Base-by-base conservation (phyloP, 2,797 vertebrate species). In the Pagetopsis macropterus region DNA sequence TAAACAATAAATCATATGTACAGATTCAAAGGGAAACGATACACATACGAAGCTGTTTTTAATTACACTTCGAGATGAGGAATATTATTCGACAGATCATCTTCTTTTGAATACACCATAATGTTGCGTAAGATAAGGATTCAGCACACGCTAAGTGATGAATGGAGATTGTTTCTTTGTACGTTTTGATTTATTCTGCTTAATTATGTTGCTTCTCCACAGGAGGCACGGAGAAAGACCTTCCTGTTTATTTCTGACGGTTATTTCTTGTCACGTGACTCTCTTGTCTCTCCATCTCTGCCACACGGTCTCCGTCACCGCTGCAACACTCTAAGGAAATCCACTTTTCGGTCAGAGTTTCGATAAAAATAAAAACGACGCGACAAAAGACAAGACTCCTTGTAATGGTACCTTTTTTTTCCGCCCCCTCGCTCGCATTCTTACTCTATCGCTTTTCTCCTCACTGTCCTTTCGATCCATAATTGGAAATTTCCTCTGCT, bases 401-500 rank as follows among this genome's bases (percentile, higher is more conserved):
- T 88, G 75, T 86, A 85, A 77, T 54, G 77, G 57, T 76, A 74
- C 71, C 73, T 76, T 77, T 70, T 79, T 81, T 82, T 82, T 68
- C 56, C 8, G 1, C 33, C 33, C 33, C 33, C 54, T 67, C 54
- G 17, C 59, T 52, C 74, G 84, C 55, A 58, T 78, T 76, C 76
- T 58, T 2, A 40, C 72, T 72, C 66, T 74, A 50, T 85, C 27
- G 60, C 82, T 82, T 89, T 83, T 85, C 84, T 87, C 81, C 84
- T 85, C 67, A 79, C 79, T 85, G 85, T 92, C 88, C 88, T 91
- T 91, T 89, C 88, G 84, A 92, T 93, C 84, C 88, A 81, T 93
- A 94, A 94, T 93, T 93, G 89, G 89, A 93, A 92, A 92, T 94
- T 90, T 93, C 88, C 86, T 85, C 83, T 89, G 85, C 88, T 92